phyloP scores from a whole-genome alignment of 1,140 invertebrate species.

The Papilio aristodemus region DNA sequence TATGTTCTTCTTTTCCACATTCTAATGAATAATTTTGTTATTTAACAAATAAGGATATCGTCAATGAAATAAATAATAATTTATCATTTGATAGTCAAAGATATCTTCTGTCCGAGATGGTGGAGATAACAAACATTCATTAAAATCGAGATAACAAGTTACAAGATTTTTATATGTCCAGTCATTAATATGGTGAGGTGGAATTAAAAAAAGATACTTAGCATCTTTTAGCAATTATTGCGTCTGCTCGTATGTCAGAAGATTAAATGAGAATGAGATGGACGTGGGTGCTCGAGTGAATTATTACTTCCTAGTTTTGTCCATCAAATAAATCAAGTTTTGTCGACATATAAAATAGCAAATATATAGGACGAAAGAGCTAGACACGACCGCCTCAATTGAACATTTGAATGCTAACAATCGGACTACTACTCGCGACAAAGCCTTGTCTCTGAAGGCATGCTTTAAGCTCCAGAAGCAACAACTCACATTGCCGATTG shows the following conservation, averaged over 20 bases:
- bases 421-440: too few relatives aligned
- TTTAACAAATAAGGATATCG: conserved; percentile 3
- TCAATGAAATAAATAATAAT: conserved; percentile 4
- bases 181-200: conserved; percentile 7
- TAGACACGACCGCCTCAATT: too few relatives aligned
- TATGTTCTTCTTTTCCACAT: background rate
- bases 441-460: too few relatives aligned
- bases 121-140: conserved; percentile 17
- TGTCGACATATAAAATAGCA: background rate
- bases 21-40: background rate
- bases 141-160: conserved; percentile 17
- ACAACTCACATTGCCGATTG: too few relatives aligned
- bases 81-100: conserved; percentile 16
- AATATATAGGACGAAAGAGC: too few relatives aligned
- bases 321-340: background rate
- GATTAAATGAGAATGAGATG: background rate
- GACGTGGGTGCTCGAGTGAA: background rate
- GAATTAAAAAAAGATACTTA: conserved; percentile 19
- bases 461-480: too few relatives aligned
- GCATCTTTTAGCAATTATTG: conserved; percentile 18
- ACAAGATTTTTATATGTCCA: conserved; percentile 13
- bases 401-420: too few relatives aligned
- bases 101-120: background rate
- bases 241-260: background rate
- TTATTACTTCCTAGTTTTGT: conserved; percentile 6